These are phyloP conservation scores for Hesperophylax magnus DNA, from an alignment of 1,140 invertebrate species.

Conservation along the genomic window DNA sequence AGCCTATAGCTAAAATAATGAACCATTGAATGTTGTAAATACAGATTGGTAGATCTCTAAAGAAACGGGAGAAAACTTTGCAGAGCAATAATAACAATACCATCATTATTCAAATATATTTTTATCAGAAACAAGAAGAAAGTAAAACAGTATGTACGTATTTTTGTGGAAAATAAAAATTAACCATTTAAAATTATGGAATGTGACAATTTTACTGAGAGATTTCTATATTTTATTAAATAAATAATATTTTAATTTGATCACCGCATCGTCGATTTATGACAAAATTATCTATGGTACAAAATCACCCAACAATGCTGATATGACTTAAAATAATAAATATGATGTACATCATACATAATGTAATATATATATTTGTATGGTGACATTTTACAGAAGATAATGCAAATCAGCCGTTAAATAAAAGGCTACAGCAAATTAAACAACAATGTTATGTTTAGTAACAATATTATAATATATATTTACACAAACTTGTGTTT, in stretches of 20 bases:
- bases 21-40: no score
- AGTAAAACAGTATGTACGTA: neutral
- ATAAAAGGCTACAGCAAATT: no score
- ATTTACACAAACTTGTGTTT: slow-evolving; percentile 1
- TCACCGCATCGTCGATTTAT: neutral
- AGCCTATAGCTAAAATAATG: slow-evolving; percentile 24
- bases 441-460: no score
- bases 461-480: slow-evolving; percentile 1
- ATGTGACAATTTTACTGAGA: slow-evolving; percentile 1
- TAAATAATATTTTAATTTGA: slow-evolving; percentile 10
- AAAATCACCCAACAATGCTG: neutral
- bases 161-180: neutral
- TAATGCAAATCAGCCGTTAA: no score
- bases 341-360: neutral
- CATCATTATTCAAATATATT: no score
- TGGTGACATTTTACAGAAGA: no score
- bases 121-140: no score
- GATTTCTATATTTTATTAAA: slow-evolving; percentile 3
- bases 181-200: slow-evolving; percentile 22
- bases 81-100: no score
- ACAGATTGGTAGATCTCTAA: no score
- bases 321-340: neutral
- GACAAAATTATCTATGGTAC: slow-evolving; percentile 2
- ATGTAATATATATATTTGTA: neutral
- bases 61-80: no score